These are phyloP conservation scores for Cochlearius cochlearius DNA, from an alignment of 2,113 vertebrate species.

Conservation along the genomic window DNA sequence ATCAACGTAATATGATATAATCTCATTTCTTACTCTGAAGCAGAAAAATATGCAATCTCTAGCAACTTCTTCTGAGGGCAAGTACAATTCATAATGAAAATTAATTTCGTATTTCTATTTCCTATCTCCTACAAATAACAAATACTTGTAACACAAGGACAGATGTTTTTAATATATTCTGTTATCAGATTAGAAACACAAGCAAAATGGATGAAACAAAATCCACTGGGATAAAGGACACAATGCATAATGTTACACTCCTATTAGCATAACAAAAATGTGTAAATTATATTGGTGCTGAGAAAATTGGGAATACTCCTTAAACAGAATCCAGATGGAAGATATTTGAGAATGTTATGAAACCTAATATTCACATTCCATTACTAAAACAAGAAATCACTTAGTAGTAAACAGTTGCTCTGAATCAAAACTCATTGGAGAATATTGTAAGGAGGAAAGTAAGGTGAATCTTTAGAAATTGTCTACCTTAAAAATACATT, in stretches of 20 bases:
- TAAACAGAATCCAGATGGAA: background rate
- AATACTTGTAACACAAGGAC: slow-evolving; percentile 56
- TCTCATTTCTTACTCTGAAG: slow-evolving; percentile 46
- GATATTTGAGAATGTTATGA: background rate
- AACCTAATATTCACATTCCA: background rate
- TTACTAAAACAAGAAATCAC: background rate
- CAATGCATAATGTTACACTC: background rate
- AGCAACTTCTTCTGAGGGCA: slow-evolving; percentile 44
- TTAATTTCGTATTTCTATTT: slow-evolving; percentile 54
- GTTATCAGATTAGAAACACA: slow-evolving; percentile 29
- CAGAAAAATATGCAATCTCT: slow-evolving; percentile 43
- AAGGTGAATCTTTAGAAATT: background rate
- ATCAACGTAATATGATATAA: slow-evolving; percentile 50
- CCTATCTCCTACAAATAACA: slow-evolving; percentile 45
- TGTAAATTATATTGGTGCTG: background rate
- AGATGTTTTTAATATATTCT: slow-evolving; percentile 49
- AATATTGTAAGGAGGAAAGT: background rate
- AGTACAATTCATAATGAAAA: slow-evolving; percentile 52
- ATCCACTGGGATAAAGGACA: background rate
- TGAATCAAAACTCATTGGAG: background rate
- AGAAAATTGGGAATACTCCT: background rate
- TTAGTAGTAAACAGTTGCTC: background rate
- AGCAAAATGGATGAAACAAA: slow-evolving; percentile 25
- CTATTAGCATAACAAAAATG: slow-evolving; percentile 15
- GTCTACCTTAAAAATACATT: background rate